Base-by-base conservation (phyloP, 2,888 invertebrate genomes). In the Panopea generosa region DNA sequence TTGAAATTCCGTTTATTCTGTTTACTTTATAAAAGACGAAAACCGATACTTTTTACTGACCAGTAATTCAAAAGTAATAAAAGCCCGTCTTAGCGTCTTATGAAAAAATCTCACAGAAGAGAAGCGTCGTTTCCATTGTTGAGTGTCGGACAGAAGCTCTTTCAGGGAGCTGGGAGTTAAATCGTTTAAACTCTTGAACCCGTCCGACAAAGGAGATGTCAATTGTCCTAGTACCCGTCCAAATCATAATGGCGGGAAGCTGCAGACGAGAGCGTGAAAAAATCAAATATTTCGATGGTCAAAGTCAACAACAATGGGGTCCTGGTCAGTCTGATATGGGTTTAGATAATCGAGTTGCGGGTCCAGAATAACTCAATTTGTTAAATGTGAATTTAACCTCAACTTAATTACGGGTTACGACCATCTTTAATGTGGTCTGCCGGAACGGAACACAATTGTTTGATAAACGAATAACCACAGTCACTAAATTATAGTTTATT, bases 101-200 rank as follows among this genome's bases (percentile, higher is more conserved):
- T 7, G 33, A 33, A 33, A n/a, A 33, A 33, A 33, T 33, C 61
- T 40, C 16, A 38, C 45, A 26, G 56, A 56, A 33, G 33, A 7
- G 11, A 4, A 4, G 33, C 33, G 33, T 33, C 33, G 11, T 33
- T 11, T 33, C 33, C 33, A 33, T 33, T 33, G 33, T 33, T 33
- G 33, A 33, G 1, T 26, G 24, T 52, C 2, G 29, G 24, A 60
- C 47, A 60, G n/a, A 49, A 26, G 27, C 43, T 47, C 60, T 45
- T 26, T 53, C 26, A 27, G 40, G 47, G 11, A 11, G 33, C 33
- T 33, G 29, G 70, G 66, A 62, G 52, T 65, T 74, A 68, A 78
- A 78, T 26, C 78, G 68, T 78, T 78, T 78, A 62, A 78, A 78
- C 78, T 78, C 63, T 78, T 78, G 78, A 78, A 78, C 78, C 70